Evolutionary conservation across 1,140 invertebrate species (phyloP).

Genomic region (Pollicipes pollicipes): DNA sequence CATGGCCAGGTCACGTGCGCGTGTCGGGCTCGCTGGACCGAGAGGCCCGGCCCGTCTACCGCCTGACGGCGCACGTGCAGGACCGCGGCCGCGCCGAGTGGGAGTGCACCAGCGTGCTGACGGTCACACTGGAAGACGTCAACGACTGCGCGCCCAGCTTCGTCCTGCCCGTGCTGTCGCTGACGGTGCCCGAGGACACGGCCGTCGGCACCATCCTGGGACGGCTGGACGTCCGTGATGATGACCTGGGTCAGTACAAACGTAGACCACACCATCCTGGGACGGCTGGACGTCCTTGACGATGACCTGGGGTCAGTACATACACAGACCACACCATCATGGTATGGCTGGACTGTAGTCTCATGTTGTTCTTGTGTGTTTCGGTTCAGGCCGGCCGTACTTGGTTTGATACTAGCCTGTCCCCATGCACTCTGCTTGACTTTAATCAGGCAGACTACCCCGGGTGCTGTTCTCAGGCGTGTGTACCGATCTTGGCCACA

Average conservation of each 20-base stretch:
- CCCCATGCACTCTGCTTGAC: neutral
- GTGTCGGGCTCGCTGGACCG: slow-evolving; percentile 53
- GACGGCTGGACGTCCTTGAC: slow-evolving; percentile 11
- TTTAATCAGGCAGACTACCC: too few species aligned
- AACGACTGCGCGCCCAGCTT: slow-evolving; percentile 17
- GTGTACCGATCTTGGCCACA: too few species aligned
- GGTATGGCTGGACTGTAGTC: too few species aligned
- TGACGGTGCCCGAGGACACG: slow-evolving; percentile 14
- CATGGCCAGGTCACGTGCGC: slow-evolving; percentile 12
- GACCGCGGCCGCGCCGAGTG: neutral
- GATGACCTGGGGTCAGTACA: slow-evolving; percentile 12
- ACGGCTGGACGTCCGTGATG: slow-evolving; percentile 15
- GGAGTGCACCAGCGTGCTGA: slow-evolving; percentile 5
- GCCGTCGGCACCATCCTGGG: slow-evolving; percentile 13
- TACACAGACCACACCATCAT: too few species aligned
- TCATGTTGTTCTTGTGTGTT: too few species aligned
- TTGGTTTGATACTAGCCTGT: neutral
- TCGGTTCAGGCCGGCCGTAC: neutral
- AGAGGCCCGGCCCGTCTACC: slow-evolving; percentile 48
- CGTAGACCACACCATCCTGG: too few species aligned
- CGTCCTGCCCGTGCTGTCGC: neutral
- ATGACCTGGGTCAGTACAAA: slow-evolving; percentile 11
- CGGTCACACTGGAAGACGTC: slow-evolving; percentile 14
- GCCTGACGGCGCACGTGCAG: slow-evolving; percentile 37
- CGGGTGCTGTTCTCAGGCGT: neutral